A percentile compares a stretch with the other conserved stretches of the same genome.
Conservation (phyloP, 2,797 vertebrate genomes). For the Propithecus perrieri region DNA sequence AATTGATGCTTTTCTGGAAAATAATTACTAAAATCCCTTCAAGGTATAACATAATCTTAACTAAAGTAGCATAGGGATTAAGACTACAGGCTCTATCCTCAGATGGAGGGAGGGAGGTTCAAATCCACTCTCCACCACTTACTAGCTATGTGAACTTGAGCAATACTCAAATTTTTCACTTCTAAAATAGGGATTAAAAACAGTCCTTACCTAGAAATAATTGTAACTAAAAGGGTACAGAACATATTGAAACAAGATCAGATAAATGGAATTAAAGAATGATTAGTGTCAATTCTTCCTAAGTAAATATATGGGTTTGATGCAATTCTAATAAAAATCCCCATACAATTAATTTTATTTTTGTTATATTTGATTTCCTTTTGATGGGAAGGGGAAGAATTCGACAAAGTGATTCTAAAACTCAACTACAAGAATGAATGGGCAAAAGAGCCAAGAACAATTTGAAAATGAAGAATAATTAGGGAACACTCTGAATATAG, state of each 20-base stretch:
- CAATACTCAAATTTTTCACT: background rate
- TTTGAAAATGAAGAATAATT: background rate
- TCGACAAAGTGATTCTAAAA: constrained; percentile 2
- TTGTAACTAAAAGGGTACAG: background rate
- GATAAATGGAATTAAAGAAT: background rate
- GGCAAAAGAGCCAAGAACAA: background rate
- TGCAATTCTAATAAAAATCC: background rate
- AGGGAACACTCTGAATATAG: background rate
- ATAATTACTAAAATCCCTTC: background rate
- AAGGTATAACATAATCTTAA: background rate
- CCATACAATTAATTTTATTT: background rate
- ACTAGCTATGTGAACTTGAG: background rate
- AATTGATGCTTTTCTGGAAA: background rate
- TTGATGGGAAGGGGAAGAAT: background rate
- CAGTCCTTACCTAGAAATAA: background rate
- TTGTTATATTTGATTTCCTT: background rate
- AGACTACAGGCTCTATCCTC: background rate
- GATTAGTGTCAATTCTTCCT: background rate
- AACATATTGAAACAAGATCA: background rate
- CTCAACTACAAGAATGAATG: background rate
- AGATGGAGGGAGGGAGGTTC: background rate
- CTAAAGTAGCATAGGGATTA: background rate
- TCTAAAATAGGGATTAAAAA: background rate
- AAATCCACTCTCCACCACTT: background rate
- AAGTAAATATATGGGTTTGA: background rate